Conservation (phyloP, 2,888 invertebrate species). For the Lissonota sp. region DNA sequence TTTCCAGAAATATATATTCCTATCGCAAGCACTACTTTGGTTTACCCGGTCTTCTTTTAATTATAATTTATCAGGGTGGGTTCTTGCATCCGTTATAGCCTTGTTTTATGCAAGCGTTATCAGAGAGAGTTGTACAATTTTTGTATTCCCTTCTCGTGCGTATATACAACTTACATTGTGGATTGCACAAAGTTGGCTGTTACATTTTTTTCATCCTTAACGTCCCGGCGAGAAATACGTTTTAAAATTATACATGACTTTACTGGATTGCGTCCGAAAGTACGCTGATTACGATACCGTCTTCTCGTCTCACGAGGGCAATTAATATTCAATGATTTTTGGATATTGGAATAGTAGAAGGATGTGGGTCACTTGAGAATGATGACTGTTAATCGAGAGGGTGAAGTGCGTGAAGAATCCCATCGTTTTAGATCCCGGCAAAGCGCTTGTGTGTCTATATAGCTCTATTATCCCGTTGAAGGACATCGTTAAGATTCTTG, state of each 20-base stretch:
- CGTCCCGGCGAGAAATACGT: too few species aligned
- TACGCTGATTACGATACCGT: too few species aligned
- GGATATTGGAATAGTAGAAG: constrained; percentile 40
- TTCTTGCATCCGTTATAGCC: constrained; percentile 22
- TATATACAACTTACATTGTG: constrained; percentile 4
- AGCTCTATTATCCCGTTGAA: constrained; percentile 48
- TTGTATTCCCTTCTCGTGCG: constrained; percentile 28
- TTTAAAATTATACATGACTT: too few species aligned
- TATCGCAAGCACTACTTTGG: constrained; percentile 50
- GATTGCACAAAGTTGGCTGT: constrained; percentile 9
- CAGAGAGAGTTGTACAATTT: constrained; percentile 46
- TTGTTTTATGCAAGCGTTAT: constrained; percentile 54
- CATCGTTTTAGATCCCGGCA: constrained; percentile 65
- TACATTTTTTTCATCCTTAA: too few species aligned
- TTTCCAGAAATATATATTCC: constrained; percentile 69
- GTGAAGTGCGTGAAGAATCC: constrained; percentile 53
- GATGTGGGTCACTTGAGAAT: constrained; percentile 35
- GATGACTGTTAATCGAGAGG: constrained; percentile 44
- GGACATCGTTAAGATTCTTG: constrained; percentile 78
- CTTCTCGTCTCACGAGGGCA: constrained; percentile 14
- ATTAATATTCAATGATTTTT: constrained; percentile 58
- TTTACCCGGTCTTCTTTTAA: constrained; percentile 55
- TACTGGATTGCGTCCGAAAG: too few species aligned
- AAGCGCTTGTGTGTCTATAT: constrained; percentile 64
- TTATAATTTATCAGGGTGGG: constrained; percentile 56